Conservation (phyloP, 2,797 vertebrate genomes). For the Salmo trutta region DNA sequence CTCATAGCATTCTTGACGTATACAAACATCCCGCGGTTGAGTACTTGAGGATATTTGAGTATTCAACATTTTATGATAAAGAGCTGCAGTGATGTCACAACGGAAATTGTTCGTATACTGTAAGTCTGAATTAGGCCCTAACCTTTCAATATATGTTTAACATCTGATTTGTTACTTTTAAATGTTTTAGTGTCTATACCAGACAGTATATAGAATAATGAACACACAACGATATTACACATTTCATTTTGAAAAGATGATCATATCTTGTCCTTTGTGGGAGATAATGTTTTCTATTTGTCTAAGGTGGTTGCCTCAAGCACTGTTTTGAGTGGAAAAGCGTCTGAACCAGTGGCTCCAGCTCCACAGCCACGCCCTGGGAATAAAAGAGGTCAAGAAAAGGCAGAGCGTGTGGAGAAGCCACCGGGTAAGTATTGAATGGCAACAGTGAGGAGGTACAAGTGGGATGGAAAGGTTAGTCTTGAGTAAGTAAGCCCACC, state of each 20-base stretch:
- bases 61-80: neutral
- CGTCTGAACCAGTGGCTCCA: conserved; percentile 10
- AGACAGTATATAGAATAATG: too few relatives aligned
- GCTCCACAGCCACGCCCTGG: conserved; percentile 10
- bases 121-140: conserved; percentile 52
- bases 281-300: neutral
- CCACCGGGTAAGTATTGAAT: conserved; percentile 52
- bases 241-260: neutral
- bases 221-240: neutral
- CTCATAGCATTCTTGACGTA: neutral
- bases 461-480: neutral
- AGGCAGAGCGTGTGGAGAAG: conserved; percentile 2
- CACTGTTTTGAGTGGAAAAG: conserved; percentile 21
- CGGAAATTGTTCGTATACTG: neutral
- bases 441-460: neutral
- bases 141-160: neutral
- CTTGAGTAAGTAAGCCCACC: neutral
- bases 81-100: neutral
- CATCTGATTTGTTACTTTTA: too few relatives aligned
- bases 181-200: too few relatives aligned
- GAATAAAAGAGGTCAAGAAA: conserved; percentile 3
- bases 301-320: conserved; percentile 43
- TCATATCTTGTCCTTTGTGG: neutral
- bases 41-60: too few relatives aligned
- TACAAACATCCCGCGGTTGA: too few relatives aligned